A percentile compares a stretch with the other conserved stretches of the same genome.
These are phyloP conservation scores for Myodes glareolus DNA, from an alignment of 2,113 vertebrate genomes.

Conservation along the genomic window DNA sequence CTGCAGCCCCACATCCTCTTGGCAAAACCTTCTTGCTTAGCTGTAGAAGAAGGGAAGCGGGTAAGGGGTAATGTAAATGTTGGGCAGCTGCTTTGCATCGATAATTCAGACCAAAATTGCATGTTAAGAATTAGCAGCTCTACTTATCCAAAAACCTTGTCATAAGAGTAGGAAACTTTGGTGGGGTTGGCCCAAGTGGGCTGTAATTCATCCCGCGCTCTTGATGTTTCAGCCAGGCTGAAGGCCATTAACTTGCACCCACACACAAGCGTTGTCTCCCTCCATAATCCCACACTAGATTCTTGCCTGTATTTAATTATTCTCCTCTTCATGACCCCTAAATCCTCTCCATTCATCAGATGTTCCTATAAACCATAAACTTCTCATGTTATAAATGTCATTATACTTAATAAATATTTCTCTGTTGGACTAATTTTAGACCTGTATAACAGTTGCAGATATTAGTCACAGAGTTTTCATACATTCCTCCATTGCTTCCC, in stretches of 20 bases:
- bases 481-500: background rate
- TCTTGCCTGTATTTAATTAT: background rate
- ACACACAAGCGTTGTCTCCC: background rate
- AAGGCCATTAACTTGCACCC: background rate
- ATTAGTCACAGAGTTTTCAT: background rate
- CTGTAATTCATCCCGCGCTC: background rate
- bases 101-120: constrained; percentile 48
- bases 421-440: constrained; percentile 41
- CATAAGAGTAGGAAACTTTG: background rate
- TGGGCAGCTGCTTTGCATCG: constrained; percentile 34
- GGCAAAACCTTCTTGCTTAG: background rate
- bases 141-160: constrained; percentile 29
- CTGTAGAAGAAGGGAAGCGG: background rate
- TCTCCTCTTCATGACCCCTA: background rate
- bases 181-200: background rate
- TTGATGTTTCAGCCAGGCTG: background rate
- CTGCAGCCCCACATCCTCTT: background rate
- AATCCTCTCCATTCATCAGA: constrained; percentile 11
- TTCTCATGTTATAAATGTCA: background rate
- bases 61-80: background rate
- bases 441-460: constrained; percentile 9
- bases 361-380: background rate
- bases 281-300: background rate
- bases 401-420: constrained; percentile 15
- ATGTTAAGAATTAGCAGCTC: constrained; percentile 53